These are phyloP conservation scores for Lycorma delicatula DNA, from an alignment of 1,140 invertebrate genomes.

Conservation along the genomic window DNA sequence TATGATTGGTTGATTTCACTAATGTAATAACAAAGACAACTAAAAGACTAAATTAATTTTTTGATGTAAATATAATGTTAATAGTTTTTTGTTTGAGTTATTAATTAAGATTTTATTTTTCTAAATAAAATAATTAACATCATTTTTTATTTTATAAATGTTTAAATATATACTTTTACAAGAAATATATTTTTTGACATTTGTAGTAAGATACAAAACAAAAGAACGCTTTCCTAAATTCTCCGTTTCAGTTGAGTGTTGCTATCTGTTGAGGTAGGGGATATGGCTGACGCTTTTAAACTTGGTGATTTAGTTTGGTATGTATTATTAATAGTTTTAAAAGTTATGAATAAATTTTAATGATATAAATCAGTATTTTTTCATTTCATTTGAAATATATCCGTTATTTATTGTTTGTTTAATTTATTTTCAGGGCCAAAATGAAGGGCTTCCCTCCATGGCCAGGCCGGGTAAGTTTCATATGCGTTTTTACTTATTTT, in stretches of 20 bases:
- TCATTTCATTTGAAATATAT: background rate
- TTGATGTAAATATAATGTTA: no score
- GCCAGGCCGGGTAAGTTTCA: slow-evolving; percentile 77
- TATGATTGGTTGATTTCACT: no score
- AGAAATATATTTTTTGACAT: no score
- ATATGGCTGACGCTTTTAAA: slow-evolving; percentile 54
- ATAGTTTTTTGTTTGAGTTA: no score
- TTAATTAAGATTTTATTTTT: no score
- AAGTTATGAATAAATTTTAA: slow-evolving; percentile 11
- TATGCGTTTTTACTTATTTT: background rate
- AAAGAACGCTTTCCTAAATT: background rate
- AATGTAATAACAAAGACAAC: no score
- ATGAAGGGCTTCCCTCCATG: slow-evolving; percentile 92
- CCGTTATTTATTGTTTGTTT: slow-evolving; percentile 7
- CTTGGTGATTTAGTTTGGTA: slow-evolving; percentile 68
- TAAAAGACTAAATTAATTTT: no score
- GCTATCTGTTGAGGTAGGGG: slow-evolving; percentile 13
- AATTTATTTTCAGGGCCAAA: slow-evolving; percentile 57
- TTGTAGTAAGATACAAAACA: slow-evolving; percentile 3
- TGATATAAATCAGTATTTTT: slow-evolving; percentile 1
- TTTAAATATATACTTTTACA: no score
- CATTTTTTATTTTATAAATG: no score
- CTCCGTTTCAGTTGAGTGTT: slow-evolving; percentile 12
- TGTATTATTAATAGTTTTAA: slow-evolving; percentile 35
- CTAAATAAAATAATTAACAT: no score